phyloP scores from a whole-genome alignment of 2,113 vertebrate species.

The Calidris pugnax region DNA sequence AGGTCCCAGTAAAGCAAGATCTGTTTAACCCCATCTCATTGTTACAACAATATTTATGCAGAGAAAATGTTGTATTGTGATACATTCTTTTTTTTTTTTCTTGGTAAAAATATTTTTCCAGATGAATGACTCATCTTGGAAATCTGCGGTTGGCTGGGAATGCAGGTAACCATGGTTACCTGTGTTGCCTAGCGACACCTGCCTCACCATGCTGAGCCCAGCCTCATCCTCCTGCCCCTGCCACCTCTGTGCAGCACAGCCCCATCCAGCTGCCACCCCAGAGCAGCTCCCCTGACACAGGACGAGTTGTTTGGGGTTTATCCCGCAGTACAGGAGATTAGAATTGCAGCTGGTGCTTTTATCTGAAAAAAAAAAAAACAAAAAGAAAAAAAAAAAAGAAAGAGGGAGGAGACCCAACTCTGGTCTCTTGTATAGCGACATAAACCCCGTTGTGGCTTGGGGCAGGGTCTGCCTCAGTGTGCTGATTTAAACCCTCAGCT shows the following conservation, averaged over 20 bases:
- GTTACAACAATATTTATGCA: neutral
- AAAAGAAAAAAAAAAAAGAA: neutral
- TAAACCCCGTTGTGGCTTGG: neutral
- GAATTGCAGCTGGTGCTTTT: neutral
- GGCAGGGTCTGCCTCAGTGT: neutral
- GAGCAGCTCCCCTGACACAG: neutral
- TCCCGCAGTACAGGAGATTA: neutral
- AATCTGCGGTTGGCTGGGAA: neutral
- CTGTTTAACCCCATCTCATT: neutral
- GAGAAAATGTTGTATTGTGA: neutral
- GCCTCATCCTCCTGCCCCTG: neutral
- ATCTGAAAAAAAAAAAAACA: neutral
- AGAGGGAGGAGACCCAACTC: neutral
- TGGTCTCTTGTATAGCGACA: neutral
- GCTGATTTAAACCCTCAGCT: neutral
- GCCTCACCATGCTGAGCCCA: neutral
- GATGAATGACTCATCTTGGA: neutral
- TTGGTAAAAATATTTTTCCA: neutral
- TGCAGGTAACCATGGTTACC: conserved; percentile 34
- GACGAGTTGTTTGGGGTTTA: neutral
- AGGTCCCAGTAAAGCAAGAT: neutral
- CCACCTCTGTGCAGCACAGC: neutral
- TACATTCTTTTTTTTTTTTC: neutral
- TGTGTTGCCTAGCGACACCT: neutral
- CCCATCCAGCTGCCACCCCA: neutral